Evolutionary conservation across 1,140 invertebrate genomes (phyloP), one percentile per base, ranked within the genome.

Genomic region (Ruditapes philippinarum): DNA sequence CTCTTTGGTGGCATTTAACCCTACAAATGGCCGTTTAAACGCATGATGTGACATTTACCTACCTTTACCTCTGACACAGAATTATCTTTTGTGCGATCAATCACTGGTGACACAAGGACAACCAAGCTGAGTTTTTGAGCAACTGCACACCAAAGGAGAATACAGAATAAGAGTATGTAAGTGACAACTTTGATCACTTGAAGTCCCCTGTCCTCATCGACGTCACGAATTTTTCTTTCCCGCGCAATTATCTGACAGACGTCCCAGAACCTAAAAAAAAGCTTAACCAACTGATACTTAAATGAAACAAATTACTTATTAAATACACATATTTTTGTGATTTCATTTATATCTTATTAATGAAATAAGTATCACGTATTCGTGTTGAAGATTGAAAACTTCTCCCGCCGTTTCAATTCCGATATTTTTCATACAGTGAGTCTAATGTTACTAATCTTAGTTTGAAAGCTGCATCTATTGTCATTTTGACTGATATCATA

Each of bases 51-150:
- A 28, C 22, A n/a, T n/a, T 12, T 31, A 1, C 33, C 33, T 57
- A 85, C 83, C 42, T 76, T 28, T 17, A 17, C 31, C n/a, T 85
- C 25, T 4, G 70, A 54, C 2, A 57, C 70, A 12, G 83, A 73
- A 0, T 40, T 22, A n/a, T 51, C 76, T n/a, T 22, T 31, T 7
- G 45, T 33, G 22, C 65, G 57, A 25, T 62, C 42, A 25, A 51
- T 68, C 40, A 45, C 54, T 9, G n/a, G 31, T 22, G 73, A 40
- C 17, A 54, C 65, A 5, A 88, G 40, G 7, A 62, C 36, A n/a
- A 88, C 40, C 17, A 88, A 31, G 51, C 85, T 88, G 12, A 88
- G n/a, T 36, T 88, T 88, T 73, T 88, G 85, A 25, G 57, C 51
- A 3, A 88, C 74, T 0, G 85, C 51, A 70, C 85, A 88, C 51